Conservation (phyloP, 2,888 invertebrate genomes). For the Temnothorax rugatulus region DNA sequence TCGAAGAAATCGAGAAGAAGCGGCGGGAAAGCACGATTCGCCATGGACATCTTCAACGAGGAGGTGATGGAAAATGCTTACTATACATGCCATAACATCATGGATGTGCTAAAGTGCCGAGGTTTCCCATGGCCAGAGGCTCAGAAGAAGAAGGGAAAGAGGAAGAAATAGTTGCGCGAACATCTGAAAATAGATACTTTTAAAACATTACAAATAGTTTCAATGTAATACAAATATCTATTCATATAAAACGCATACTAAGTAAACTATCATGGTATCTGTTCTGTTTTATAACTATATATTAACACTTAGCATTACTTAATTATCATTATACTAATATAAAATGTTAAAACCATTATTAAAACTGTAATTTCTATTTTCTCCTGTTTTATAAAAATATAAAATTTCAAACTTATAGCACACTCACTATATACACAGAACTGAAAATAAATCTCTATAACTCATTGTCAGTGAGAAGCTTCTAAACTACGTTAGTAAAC, state of each 20-base stretch:
- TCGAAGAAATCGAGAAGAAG: conserved; percentile 87
- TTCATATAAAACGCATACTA: not conserved
- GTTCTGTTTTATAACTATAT: not conserved
- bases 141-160: conserved; percentile 95
- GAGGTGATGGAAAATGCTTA: conserved; percentile 98
- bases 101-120: conserved; percentile 93
- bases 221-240: conserved; percentile 5
- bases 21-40: conserved; percentile 89
- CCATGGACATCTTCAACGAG: conserved; percentile 95
- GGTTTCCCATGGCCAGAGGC: conserved; percentile 97
- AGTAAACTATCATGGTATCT: not conserved
- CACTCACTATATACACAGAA: not conserved
- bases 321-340: not conserved
- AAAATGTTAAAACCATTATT: not conserved
- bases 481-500: not conserved
- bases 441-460: not conserved
- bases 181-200: not conserved
- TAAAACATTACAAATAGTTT: not conserved
- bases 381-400: not conserved
- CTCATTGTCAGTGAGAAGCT: not conserved
- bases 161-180: conserved; percentile 87
- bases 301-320: not conserved
- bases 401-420: not conserved
- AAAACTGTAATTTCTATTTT: not conserved
- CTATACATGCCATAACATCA: conserved; percentile 96